Conservation (phyloP, 2,797 vertebrate species). For the Leucoraja ocellata region DNA sequence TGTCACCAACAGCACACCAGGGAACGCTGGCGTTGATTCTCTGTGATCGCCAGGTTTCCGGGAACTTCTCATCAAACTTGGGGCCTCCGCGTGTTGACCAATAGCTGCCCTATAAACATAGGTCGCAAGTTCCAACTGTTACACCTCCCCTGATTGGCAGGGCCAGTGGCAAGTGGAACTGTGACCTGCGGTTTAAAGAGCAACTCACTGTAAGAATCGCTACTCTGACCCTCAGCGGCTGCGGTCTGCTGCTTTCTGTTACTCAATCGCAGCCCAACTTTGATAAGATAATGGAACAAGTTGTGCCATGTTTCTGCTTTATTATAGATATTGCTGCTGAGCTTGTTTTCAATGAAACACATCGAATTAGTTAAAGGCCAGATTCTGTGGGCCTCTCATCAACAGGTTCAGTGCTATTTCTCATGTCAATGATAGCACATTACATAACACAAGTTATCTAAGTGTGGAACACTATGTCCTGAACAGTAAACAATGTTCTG, state of each 20-base stretch:
- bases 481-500: conserved; percentile 21
- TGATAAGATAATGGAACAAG: background rate
- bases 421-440: background rate
- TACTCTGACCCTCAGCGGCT: background rate
- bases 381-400: background rate
- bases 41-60: too few species aligned
- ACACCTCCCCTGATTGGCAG: too few species aligned
- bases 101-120: too few species aligned
- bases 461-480: background rate
- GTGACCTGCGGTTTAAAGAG: too few species aligned
- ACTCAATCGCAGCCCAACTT: background rate
- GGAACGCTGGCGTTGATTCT: too few species aligned
- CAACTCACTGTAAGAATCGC: too few species aligned
- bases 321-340: background rate
- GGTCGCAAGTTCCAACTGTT: too few species aligned
- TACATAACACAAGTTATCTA: background rate
- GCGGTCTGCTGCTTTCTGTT: background rate
- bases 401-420: background rate
- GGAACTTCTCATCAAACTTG: too few species aligned
- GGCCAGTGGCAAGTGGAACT: too few species aligned
- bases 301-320: background rate
- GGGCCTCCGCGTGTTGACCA: too few species aligned
- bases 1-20: too few species aligned
- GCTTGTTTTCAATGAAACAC: too few species aligned
- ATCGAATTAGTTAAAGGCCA: background rate